Conservation (phyloP, 2,888 invertebrate species). For the Drosophila pegasa region DNA sequence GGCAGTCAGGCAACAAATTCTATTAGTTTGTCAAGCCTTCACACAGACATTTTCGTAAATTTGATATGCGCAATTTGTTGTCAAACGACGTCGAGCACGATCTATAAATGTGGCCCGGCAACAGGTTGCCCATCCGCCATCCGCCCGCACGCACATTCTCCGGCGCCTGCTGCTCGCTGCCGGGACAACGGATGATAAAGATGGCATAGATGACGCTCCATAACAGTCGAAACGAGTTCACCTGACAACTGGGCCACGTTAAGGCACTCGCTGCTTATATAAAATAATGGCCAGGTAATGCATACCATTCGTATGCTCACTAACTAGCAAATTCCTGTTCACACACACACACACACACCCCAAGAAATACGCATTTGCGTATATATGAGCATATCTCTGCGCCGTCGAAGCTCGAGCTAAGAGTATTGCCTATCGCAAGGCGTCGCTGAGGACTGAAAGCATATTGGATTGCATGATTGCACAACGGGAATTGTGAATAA, state of each 20-base stretch:
- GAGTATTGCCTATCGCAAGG: conserved; percentile 7
- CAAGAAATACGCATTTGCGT: neutral
- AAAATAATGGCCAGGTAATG: conserved; percentile 55
- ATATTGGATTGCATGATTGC: neutral
- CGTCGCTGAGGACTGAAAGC: neutral
- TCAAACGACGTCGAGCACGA: conserved; percentile 58
- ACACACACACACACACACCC: neutral
- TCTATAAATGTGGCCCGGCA: conserved; percentile 50
- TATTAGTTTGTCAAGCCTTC: conserved; percentile 72
- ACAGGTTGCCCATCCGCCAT: conserved; percentile 51
- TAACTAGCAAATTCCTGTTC: conserved; percentile 43
- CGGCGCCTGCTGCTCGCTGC: conserved; percentile 16
- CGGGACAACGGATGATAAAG: conserved; percentile 22
- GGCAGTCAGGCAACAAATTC: conserved; percentile 65
- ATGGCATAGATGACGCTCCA: conserved; percentile 42
- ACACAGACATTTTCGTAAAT: conserved; percentile 74
- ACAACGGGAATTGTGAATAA: no score
- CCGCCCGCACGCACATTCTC: conserved; percentile 62
- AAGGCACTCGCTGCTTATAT: conserved; percentile 45
- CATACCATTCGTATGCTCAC: conserved; percentile 40
- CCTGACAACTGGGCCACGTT: conserved; percentile 46
- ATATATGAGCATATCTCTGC: neutral
- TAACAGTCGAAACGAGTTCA: conserved; percentile 61
- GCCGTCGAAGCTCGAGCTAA: neutral
- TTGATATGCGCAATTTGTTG: conserved; percentile 80